Base-by-base conservation (phyloP, 2,797 vertebrate genomes). In the Sebastes hubbsi region DNA sequence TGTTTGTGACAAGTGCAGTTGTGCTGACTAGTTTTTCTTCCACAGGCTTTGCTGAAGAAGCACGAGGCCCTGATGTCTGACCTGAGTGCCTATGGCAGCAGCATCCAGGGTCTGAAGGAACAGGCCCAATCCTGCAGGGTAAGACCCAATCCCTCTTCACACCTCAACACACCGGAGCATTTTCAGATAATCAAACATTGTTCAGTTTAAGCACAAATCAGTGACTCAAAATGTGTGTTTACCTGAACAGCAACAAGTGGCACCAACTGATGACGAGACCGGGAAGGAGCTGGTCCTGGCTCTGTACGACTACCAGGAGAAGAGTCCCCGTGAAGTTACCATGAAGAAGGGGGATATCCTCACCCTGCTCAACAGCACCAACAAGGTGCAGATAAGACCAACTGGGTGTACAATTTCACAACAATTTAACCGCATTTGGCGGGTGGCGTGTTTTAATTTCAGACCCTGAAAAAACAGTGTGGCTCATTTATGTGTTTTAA, bases 291-390 rank as follows among this genome's bases (percentile, higher is more conserved):
- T 99, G 2, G 99, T 99, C 20, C 87, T 99, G 87, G 99, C 98
- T 1, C 92, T 99, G 46, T 99, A 99, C 8, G 99, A 99, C 95
- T 99, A 99, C 75, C 99, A 99, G 89, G 99, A 99, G 94, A 99
- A 99, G 94, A 99, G 99, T 76, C 99, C 99, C 0, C 96, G 99
- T 0, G 99, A 99, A 88, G 99, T 99, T 49, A 99, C 99, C 52
- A 99, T 99, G 99, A 99, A 99, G 88, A 99, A 99, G 65, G 99
- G 99, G 0, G 99, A 99, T 81, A 97, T 99, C 77, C 97, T 99
- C 68, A 99, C 98, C 4, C 93, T 99, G 59, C 97, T 99, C 78
- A 99, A 99, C 94, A 99, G 98, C 95, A 99, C 98, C 82, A 99
- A 99, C 92, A 99, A 99, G 97, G 99, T 97, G 82, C 20, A 52